Evolutionary conservation across 2,113 vertebrate species (phyloP).

Genomic region (Hyperopisus bebe): DNA sequence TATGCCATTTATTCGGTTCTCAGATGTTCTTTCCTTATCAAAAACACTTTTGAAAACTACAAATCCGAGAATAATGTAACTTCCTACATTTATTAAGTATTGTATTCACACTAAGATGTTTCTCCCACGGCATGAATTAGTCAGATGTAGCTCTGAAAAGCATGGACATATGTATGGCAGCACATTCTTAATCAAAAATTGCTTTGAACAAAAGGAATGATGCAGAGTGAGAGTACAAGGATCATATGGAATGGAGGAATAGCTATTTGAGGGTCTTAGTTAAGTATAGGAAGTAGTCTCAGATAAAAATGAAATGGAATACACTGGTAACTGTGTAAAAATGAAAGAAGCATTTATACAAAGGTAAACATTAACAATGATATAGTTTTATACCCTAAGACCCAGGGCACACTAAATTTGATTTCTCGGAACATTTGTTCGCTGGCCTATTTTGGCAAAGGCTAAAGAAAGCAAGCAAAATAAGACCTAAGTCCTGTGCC

Average conservation of each 20-base stretch:
- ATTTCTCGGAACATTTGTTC: background rate
- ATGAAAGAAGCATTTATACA: background rate
- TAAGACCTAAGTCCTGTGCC: background rate
- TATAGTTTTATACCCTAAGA: background rate
- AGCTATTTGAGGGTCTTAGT: background rate
- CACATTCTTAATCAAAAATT: background rate
- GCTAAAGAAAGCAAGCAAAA: background rate
- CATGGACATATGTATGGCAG: background rate
- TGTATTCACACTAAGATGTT: background rate
- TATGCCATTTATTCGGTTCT: background rate
- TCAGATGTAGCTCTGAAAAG: background rate
- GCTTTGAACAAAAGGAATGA: background rate
- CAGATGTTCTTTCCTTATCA: background rate
- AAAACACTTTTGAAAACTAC: background rate
- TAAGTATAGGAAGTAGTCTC: background rate
- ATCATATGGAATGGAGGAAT: background rate
- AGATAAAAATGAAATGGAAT: background rate
- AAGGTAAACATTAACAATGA: background rate
- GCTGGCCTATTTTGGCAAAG: background rate
- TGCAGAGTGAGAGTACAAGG: background rate
- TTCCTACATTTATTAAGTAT: background rate
- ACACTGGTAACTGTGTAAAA: background rate
- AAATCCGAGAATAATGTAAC: background rate
- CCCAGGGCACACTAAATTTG: background rate
- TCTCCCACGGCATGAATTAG: background rate